These are phyloP conservation scores for Nannospalax galili DNA, from an alignment of 2,113 vertebrate species.

Conservation along the genomic window DNA sequence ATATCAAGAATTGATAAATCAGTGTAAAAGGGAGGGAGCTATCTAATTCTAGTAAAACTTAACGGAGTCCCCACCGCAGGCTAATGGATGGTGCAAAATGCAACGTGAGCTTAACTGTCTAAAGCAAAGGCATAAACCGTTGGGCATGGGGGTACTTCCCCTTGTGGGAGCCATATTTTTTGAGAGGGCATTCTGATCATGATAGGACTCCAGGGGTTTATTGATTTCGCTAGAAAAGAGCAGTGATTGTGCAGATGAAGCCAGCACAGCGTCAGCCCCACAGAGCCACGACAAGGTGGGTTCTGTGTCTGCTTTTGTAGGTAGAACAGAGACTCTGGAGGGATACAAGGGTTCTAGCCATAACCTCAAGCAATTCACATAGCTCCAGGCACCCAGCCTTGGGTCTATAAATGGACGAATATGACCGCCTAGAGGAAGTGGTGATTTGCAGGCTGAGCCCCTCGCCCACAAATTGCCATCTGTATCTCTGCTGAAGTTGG, in stretches of 20 bases:
- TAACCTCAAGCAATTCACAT: background rate
- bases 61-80: background rate
- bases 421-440: background rate
- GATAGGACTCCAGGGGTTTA: background rate
- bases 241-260: background rate
- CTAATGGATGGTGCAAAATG: slow-evolving; percentile 34
- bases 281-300: background rate
- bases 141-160: background rate
- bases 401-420: background rate
- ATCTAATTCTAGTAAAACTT: slow-evolving; percentile 67
- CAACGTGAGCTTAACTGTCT: slow-evolving; percentile 21
- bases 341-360: background rate
- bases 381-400: background rate
- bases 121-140: background rate
- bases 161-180: slow-evolving; percentile 37
- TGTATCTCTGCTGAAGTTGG: slow-evolving; percentile 19
- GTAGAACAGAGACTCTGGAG: rapidly evolving
- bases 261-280: rapidly evolving
- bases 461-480: background rate
- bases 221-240: background rate
- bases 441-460: background rate
- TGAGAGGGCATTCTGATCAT: slow-evolving; percentile 42
- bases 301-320: background rate
- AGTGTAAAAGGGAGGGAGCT: background rate
- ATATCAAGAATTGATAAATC: slow-evolving; percentile 49